Conservation (phyloP, 2,113 vertebrate species). For the Gila orcuttii region DNA sequence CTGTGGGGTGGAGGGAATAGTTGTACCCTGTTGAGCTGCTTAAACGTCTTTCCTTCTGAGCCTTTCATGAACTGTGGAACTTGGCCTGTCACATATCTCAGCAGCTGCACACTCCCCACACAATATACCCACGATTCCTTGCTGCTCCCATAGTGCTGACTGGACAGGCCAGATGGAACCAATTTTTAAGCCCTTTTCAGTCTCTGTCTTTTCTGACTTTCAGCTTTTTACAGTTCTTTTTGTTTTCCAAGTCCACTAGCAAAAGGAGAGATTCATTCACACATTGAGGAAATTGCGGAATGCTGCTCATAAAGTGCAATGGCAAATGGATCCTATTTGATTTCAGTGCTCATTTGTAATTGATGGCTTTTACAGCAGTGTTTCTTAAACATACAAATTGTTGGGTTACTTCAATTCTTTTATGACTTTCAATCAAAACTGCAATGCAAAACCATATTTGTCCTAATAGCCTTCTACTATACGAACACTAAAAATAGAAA, state of each 20-base stretch:
- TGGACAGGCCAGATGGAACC: conserved; percentile 70
- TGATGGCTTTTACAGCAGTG: not conserved
- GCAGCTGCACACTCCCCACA: conserved; percentile 63
- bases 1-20: conserved; percentile 31
- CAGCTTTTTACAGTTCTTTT: conserved; percentile 61
- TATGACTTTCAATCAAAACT: not conserved
- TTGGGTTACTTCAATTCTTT: not conserved
- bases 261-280: conserved; percentile 67
- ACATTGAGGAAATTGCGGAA: conserved; percentile 58
- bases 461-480: not conserved
- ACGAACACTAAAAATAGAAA: conserved; percentile 9
- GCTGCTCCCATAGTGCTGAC: conserved; percentile 60
- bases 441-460: not conserved
- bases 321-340: conserved; percentile 19
- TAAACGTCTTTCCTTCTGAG: conserved; percentile 32
- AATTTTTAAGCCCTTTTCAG: conserved; percentile 66
- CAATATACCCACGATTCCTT: conserved; percentile 69
- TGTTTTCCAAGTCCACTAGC: conserved; percentile 44
- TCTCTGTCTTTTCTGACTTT: conserved; percentile 56
- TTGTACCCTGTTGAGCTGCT: conserved; percentile 36
- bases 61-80: conserved; percentile 34
- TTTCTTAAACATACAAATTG: not conserved
- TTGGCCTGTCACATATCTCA: conserved; percentile 61
- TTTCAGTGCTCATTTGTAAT: not conserved
- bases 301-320: not conserved